phyloP scores from a whole-genome alignment of 2,797 vertebrate genomes.

The Halcyon badia region DNA sequence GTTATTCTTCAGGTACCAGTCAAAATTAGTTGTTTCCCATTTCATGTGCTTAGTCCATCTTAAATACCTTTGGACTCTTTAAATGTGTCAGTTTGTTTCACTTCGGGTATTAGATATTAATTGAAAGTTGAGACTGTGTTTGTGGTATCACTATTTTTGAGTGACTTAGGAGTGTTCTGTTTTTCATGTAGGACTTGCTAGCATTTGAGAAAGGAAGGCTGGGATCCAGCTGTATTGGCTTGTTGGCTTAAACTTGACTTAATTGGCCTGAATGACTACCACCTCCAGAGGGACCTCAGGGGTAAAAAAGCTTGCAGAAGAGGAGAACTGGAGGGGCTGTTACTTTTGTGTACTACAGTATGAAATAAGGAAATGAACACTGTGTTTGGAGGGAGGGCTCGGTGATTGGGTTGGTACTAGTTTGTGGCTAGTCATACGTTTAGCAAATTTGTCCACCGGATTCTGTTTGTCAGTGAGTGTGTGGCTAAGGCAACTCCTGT shows the following conservation, averaged over 20 bases:
- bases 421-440: neutral
- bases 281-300: fast-evolving
- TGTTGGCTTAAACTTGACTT: neutral
- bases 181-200: neutral
- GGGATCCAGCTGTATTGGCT: fast-evolving
- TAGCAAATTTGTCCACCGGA: neutral
- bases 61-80: neutral
- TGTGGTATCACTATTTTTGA: neutral
- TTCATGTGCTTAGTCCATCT: fast-evolving
- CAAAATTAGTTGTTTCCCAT: neutral
- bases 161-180: neutral
- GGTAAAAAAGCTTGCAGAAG: neutral
- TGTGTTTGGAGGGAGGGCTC: neutral
- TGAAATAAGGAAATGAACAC: neutral
- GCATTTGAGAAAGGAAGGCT: neutral
- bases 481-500: neutral
- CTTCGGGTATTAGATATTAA: neutral
- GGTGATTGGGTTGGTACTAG: neutral
- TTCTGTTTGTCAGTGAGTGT: neutral
- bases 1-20: neutral
- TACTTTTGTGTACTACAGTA: neutral
- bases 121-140: neutral
- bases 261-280: neutral
- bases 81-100: neutral
- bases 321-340: neutral